Evolutionary conservation across 2,888 invertebrate genomes (phyloP).

Genomic region (Apodemia zela): DNA sequence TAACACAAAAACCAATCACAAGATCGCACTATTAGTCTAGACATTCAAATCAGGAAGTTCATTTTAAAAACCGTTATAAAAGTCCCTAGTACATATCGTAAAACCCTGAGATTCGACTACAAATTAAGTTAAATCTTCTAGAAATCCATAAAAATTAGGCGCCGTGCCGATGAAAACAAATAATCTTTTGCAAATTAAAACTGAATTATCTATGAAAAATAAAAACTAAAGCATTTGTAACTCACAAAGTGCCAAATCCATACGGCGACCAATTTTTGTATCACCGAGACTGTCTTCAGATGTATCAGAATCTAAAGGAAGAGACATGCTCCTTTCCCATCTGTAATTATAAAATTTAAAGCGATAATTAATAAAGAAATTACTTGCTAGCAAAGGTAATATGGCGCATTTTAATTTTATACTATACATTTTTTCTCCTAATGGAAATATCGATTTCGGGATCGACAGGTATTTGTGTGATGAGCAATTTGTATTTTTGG

Average conservation of each 20-base stretch:
- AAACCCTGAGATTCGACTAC: conserved; percentile 5
- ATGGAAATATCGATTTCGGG: too few relatives aligned
- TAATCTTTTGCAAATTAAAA: conserved; percentile 74
- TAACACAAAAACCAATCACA: too few relatives aligned
- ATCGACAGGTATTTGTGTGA: too few relatives aligned
- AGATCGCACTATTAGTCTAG: too few relatives aligned
- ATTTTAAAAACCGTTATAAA: conserved; percentile 27
- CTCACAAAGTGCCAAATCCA: conserved; percentile 94
- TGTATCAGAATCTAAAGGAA: conserved; percentile 79
- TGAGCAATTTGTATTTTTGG: too few relatives aligned
- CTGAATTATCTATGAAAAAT: conserved; percentile 57
- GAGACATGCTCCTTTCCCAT: conserved; percentile 86
- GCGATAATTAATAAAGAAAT: too few relatives aligned
- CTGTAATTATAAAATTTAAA: conserved; percentile 54
- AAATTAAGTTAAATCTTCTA: conserved; percentile 14
- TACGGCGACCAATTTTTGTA: conserved; percentile 82
- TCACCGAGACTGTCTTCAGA: conserved; percentile 70
- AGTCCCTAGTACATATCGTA: conserved; percentile 27
- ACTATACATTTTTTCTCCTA: too few relatives aligned
- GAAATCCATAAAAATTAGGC: conserved; percentile 49
- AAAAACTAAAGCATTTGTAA: conserved; percentile 37
- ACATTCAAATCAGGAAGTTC: background rate
- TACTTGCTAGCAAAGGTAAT: too few relatives aligned
- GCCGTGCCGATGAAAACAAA: conserved; percentile 76
- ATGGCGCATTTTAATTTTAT: background rate